Percentiles rank a stretch among this genome's conserved stretches.
Conservation (phyloP, 2,113 vertebrate species). For the Microcebus lehilahytsara region DNA sequence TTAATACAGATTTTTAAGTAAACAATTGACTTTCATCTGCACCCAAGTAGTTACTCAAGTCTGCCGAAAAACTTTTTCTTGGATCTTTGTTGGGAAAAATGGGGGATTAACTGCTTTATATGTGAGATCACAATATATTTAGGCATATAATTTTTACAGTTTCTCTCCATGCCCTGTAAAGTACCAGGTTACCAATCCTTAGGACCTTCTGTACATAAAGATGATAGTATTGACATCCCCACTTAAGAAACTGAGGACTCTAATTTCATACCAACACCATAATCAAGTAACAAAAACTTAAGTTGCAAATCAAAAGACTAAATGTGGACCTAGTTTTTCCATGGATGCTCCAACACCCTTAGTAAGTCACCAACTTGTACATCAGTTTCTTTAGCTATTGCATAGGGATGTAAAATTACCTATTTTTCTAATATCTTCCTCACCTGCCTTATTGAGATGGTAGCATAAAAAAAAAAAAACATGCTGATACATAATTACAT, state of each 20-base stretch:
- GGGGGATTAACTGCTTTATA: neutral
- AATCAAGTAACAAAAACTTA: neutral
- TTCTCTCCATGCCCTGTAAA: neutral
- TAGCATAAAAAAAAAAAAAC: neutral
- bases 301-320: neutral
- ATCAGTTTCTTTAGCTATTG: neutral
- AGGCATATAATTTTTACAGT: neutral
- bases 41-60: neutral
- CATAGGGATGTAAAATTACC: neutral
- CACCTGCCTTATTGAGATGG: neutral
- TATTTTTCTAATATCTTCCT: neutral
- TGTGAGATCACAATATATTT: neutral
- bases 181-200: neutral
- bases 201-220: neutral
- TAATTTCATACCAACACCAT: neutral
- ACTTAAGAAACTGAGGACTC: neutral
- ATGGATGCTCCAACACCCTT: neutral
- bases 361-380: neutral
- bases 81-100: neutral
- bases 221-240: neutral
- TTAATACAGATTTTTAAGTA: conserved; percentile 5
- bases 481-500: neutral
- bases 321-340: neutral
- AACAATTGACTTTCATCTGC: neutral
- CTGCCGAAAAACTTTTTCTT: neutral